Percentiles rank a stretch among this genome's conserved stretches.
phyloP scores from a whole-genome alignment of 2,888 invertebrate species.

The Drosophila villosipedis region DNA sequence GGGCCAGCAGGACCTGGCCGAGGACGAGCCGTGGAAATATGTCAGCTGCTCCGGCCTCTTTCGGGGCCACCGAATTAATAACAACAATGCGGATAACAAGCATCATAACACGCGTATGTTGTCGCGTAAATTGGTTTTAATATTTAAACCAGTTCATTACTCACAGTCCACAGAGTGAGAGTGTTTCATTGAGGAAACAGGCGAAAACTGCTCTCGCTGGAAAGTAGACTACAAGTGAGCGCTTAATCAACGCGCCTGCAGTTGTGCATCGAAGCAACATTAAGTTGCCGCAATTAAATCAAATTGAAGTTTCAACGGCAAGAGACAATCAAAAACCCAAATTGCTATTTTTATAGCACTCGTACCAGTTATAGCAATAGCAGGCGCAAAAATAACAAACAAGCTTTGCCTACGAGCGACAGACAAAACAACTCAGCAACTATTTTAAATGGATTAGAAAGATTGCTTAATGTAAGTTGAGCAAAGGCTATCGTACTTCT shows the following conservation, averaged over 20 bases:
- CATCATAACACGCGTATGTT: slow-evolving; percentile 78
- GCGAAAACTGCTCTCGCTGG: slow-evolving; percentile 18
- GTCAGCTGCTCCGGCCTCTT: slow-evolving; percentile 68
- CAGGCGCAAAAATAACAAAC: neutral
- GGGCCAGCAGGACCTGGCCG: slow-evolving; percentile 13
- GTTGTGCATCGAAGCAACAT: neutral
- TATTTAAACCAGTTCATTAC: slow-evolving; percentile 79
- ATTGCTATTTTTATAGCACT: neutral
- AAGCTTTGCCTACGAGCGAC: neutral
- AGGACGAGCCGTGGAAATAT: slow-evolving; percentile 64
- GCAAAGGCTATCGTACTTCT: neutral
- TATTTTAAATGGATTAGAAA: neutral
- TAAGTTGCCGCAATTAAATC: slow-evolving; percentile 48
- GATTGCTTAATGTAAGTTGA: neutral
- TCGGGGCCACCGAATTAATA: slow-evolving; percentile 41
- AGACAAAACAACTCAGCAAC: neutral
- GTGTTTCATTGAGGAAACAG: slow-evolving; percentile 1
- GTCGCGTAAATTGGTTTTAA: slow-evolving; percentile 79
- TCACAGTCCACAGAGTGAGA: slow-evolving; percentile 25
- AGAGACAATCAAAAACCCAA: neutral
- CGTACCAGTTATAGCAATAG: neutral
- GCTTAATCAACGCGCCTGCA: slow-evolving; percentile 44
- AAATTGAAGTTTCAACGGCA: slow-evolving; percentile 12
- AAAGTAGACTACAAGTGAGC: slow-evolving; percentile 41
- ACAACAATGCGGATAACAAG: slow-evolving; percentile 69